Conservation (phyloP, 1,140 invertebrate genomes). For the Drosophila mojavensis region DNA sequence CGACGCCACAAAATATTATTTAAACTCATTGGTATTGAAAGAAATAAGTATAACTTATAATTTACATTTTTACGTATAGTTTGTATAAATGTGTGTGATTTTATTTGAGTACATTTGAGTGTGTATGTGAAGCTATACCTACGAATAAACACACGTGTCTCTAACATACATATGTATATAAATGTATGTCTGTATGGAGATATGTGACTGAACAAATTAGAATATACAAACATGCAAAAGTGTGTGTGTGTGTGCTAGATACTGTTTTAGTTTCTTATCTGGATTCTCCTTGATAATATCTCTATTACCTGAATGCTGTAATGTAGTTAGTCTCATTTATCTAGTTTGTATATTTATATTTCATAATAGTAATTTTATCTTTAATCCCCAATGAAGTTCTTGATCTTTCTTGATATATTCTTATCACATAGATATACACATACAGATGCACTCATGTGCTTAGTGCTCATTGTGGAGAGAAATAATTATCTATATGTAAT, state of each 20-base stretch:
- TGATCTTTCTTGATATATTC: too few species aligned
- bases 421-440: background rate
- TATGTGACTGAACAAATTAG: background rate
- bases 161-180: background rate
- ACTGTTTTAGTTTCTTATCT: background rate
- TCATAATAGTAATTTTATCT: too few species aligned
- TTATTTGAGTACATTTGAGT: background rate
- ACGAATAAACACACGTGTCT: slow-evolving; percentile 3
- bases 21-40: slow-evolving; percentile 53
- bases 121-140: background rate
- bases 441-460: background rate
- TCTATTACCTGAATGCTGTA: background rate
- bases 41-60: slow-evolving; percentile 20
- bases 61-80: slow-evolving; percentile 6
- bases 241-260: background rate
- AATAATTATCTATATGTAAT: background rate
- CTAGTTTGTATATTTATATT: background rate
- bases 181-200: background rate
- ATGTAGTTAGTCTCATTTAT: background rate
- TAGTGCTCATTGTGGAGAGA: background rate
- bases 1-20: slow-evolving; percentile 27
- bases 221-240: background rate
- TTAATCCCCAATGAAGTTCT: too few species aligned
- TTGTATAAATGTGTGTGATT: slow-evolving; percentile 1
- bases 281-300: background rate